Evolutionary conservation across 2,888 invertebrate genomes (phyloP), one percentile per base, ranked within the genome.

Genomic region (Trimorus sp.): DNA sequence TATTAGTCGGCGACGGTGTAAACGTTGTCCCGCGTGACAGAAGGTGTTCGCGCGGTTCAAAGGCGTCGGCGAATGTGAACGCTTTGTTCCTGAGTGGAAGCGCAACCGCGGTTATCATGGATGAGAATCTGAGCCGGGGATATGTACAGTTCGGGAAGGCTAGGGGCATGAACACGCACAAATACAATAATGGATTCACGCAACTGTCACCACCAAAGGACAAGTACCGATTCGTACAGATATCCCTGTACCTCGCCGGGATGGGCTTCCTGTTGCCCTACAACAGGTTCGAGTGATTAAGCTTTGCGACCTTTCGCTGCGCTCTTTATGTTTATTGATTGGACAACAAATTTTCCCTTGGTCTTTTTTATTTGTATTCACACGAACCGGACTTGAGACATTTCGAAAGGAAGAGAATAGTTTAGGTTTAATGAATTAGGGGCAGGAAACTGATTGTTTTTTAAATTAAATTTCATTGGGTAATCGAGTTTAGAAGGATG

Each of bases 261-360:
- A 95, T 96, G 84, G 98, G 98, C 54, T 98, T 98, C 90, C 93
- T 98, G 63, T 93, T 98, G 82, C 98, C 98, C 9, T 98, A 97
- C 92, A 98, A 98, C 94, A 97, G 97, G 97, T 97, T 92, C 89
- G 11, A 11, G 8, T n/a, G 0, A 53, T 7, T 53, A n/a, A n/a
- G 15, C 7, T 53, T 53, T 53, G 9, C 53, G 53, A n/a, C 48
- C 12, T 37, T 37, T 37, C 15, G 15, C 53, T 53, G 26, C 53
- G n/a, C 9, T 12, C n/a, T 53, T 53, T 53, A 40, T 40, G 11
- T 40, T 40, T 40, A 42, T 69, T 62, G 40, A 60, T 63, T 56
- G 26, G 26, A 26, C 26, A 26, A 26, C 26, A 26, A 26, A 26
- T 26, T 1, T 26, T 26, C 26, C 4, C 26, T 26, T 26, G 1